Conservation (phyloP, 2,888 invertebrate genomes). For the Protodeltote pygarga region DNA sequence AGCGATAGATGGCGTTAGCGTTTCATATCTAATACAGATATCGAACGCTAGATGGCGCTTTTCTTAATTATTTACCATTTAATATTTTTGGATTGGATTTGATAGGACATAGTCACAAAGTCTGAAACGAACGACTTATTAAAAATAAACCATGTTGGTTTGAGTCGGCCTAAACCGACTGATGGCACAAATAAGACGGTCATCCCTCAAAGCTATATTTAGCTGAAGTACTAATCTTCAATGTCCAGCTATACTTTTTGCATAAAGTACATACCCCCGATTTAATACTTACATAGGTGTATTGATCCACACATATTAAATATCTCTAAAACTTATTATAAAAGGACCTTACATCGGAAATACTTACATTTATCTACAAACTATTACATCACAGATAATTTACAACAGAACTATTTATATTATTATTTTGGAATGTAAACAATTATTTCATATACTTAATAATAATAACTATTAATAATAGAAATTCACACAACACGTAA, state of each 20-base stretch:
- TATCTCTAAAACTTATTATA: slow-evolving; percentile 11
- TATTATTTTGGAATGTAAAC: slow-evolving; percentile 46
- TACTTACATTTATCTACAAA: slow-evolving; percentile 48
- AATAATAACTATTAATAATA: slow-evolving; percentile 5
- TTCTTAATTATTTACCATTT: no score
- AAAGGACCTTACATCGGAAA: slow-evolving; percentile 23
- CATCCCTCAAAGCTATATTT: background rate
- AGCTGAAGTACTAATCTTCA: no score
- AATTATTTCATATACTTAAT: slow-evolving; percentile 5
- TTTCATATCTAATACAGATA: no score
- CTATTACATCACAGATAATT: slow-evolving; percentile 75
- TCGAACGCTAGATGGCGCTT: no score
- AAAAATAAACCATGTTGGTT: no score
- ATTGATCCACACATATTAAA: slow-evolving; percentile 11
- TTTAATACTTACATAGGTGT: slow-evolving; percentile 24
- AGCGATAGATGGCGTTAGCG: no score
- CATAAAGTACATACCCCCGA: slow-evolving; percentile 5
- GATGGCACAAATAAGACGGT: background rate
- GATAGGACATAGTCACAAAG: no score
- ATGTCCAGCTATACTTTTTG: slow-evolving; percentile 3
- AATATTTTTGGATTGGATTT: no score
- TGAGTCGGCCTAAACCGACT: no score
- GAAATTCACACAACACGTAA: slow-evolving; percentile 21
- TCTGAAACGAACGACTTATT: no score
- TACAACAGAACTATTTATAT: slow-evolving; percentile 59